Percentiles rank a stretch among this genome's conserved stretches.
phyloP scores from a whole-genome alignment of 2,888 invertebrate species.

The Campoplex nolae region DNA sequence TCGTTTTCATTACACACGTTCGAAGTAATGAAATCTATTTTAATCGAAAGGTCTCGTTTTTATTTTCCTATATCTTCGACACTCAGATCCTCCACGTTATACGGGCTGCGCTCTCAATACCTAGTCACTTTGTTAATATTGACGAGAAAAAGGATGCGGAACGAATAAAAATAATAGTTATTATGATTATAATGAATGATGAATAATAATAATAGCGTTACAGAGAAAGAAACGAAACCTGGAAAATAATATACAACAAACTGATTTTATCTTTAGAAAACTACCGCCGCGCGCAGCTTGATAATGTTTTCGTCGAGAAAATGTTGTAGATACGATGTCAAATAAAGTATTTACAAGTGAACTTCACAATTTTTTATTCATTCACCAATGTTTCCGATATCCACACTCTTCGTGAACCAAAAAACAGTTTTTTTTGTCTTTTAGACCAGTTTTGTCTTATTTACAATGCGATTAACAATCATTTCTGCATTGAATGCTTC shows the following conservation, averaged over 20 bases:
- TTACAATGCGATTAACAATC: not conserved
- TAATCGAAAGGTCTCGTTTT: constrained; percentile 55
- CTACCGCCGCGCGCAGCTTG: constrained; percentile 77
- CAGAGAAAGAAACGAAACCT: constrained; percentile 29
- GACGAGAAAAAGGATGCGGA: constrained; percentile 69
- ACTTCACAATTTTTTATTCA: not conserved
- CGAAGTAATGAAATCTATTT: constrained; percentile 66
- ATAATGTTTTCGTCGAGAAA: constrained; percentile 71
- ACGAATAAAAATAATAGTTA: constrained; percentile 42
- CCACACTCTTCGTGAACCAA: no score
- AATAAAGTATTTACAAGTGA: constrained; percentile 80
- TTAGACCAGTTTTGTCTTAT: not conserved
- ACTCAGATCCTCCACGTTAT: constrained; percentile 73
- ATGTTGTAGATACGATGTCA: constrained; percentile 79
- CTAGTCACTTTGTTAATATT: constrained; percentile 83
- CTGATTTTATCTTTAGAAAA: constrained; percentile 73
- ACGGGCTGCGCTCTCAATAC: constrained; percentile 80
- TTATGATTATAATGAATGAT: constrained; percentile 1
- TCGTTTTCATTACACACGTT: constrained; percentile 67
- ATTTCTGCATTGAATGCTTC: not conserved
- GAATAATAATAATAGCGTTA: constrained; percentile 41
- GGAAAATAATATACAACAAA: constrained; percentile 40
- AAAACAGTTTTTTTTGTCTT: not conserved
- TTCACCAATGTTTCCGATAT: not conserved
- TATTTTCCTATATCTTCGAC: constrained; percentile 70